These are phyloP conservation scores for Amazona ochrocephala DNA, from an alignment of 2,797 vertebrate genomes.

Conservation along the genomic window DNA sequence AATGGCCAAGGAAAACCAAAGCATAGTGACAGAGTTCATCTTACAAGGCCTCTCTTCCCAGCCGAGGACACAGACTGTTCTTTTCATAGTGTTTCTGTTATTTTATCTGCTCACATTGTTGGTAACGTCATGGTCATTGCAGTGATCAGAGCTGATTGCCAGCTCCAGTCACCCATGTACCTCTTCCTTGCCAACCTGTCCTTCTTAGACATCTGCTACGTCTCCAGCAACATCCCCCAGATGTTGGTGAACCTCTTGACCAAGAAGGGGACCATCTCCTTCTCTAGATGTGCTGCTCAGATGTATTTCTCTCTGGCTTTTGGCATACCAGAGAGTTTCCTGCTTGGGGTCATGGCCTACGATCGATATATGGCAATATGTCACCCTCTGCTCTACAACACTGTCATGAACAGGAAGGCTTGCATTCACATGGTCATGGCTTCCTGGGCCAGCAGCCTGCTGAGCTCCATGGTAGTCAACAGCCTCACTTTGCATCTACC, in stretches of 20 bases:
- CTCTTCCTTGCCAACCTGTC: constrained; percentile 69
- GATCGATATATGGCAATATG: constrained; percentile 66
- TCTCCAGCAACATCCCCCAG: constrained; percentile 50
- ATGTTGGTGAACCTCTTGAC: constrained; percentile 62
- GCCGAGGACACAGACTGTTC: constrained; percentile 13
- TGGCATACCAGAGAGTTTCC: constrained; percentile 67
- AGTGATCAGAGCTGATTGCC: constrained; percentile 30
- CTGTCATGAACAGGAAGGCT: constrained; percentile 18
- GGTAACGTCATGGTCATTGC: constrained; percentile 50
- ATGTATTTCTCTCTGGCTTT: constrained; percentile 66
- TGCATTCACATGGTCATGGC: constrained; percentile 37
- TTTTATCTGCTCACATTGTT: constrained; percentile 55
- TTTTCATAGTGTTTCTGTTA: constrained; percentile 52
- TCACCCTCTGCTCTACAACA: constrained; percentile 53
- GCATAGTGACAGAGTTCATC: constrained; percentile 45
- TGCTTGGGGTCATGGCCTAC: constrained; percentile 70
- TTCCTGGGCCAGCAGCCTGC: constrained; percentile 62
- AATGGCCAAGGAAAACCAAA: not conserved
- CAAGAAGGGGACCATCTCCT: constrained; percentile 54
- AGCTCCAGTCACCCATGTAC: constrained; percentile 65
- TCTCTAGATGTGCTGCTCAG: constrained; percentile 56
- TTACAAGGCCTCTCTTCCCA: constrained; percentile 66
- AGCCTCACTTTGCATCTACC: constrained; percentile 44
- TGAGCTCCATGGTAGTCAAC: constrained; percentile 57
- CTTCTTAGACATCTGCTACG: constrained; percentile 62